Conservation (phyloP, 2,113 vertebrate species). For the Xyliphius kryptos region DNA sequence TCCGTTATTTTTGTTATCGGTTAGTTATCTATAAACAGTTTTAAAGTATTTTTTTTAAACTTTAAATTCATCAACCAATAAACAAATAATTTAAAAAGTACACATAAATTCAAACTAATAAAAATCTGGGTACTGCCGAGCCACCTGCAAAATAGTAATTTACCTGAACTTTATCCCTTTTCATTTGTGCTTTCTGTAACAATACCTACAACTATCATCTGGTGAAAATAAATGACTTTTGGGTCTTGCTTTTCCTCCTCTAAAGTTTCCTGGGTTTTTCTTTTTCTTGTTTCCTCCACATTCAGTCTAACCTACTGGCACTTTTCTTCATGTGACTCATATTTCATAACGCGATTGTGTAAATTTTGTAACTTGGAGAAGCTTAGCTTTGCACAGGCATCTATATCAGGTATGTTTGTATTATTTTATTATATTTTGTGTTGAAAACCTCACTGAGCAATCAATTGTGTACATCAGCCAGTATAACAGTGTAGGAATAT, state of each 20-base stretch:
- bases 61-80: no score
- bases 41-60: no score
- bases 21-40: no score
- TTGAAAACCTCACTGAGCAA: no score
- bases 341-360: neutral
- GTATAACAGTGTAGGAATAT: no score
- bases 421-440: no score
- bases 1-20: no score
- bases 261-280: neutral
- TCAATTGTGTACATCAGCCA: no score
- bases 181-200: conserved; percentile 7
- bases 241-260: conserved; percentile 13
- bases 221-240: conserved; percentile 33
- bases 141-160: conserved; percentile 8
- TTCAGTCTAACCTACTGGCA: neutral
- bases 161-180: conserved; percentile 3
- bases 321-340: neutral
- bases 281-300: neutral
- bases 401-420: no score
- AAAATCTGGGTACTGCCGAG: neutral
- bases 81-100: neutral
- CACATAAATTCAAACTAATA: neutral
- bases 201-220: conserved; percentile 14
- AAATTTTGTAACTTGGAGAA: no score
- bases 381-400: no score